Percentiles rank a stretch among this genome's conserved stretches.
phyloP scores from a whole-genome alignment of 2,113 vertebrate genomes.

The Erythrocercus mccallii region DNA sequence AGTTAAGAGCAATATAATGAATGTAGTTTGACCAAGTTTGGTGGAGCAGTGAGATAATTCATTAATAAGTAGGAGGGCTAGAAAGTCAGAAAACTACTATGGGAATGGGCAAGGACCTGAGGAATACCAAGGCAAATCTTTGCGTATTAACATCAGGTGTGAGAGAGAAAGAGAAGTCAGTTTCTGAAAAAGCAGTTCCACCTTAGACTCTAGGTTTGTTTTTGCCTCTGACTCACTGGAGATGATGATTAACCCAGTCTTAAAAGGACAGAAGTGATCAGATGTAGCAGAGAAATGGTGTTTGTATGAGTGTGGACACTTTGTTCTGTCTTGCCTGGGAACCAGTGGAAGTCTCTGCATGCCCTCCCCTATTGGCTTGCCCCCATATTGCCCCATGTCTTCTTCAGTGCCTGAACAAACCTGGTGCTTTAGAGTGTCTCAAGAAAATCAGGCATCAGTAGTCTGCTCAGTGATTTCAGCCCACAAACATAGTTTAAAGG shows the following conservation, averaged over 20 bases:
- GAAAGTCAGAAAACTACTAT: background rate
- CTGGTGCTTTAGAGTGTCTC: background rate
- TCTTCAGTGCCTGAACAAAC: background rate
- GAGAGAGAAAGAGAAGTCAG: background rate
- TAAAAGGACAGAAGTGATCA: background rate
- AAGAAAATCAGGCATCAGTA: background rate
- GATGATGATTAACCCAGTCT: background rate
- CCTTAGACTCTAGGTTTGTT: background rate
- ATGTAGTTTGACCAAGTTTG: background rate
- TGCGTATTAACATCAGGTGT: background rate
- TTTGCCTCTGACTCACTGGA: background rate
- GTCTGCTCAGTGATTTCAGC: background rate
- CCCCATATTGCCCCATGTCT: background rate
- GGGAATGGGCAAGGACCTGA: background rate
- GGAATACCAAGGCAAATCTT: background rate
- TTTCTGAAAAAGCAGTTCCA: background rate
- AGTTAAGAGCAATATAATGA: background rate
- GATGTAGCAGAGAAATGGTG: background rate
- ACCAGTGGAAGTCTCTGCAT: background rate
- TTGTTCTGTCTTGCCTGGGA: background rate
- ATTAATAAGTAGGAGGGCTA: background rate
- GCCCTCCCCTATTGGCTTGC: rapidly evolving
- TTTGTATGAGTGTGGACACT: background rate
- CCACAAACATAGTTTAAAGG: background rate
- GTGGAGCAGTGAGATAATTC: background rate